Base-by-base conservation (phyloP, 2,888 invertebrate genomes). In the Adelphocoris suturalis region DNA sequence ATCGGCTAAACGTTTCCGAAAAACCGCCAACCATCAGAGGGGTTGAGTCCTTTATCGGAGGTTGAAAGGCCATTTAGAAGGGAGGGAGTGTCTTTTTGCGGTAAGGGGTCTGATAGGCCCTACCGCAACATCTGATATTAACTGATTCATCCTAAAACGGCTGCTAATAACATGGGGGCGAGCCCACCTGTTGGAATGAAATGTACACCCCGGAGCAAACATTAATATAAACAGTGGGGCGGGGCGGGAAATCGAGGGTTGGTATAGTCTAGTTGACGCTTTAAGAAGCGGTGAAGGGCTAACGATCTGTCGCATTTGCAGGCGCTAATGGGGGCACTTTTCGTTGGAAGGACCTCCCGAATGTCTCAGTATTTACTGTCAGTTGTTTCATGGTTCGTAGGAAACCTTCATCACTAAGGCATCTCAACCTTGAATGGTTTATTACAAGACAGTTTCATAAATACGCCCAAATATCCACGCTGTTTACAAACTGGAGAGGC, bases 131-230 rank as follows among this genome's bases (percentile, higher is more conserved):
- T 82, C 23, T 52, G 52, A 82, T 82, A 82, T 82, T 47, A 78
- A 82, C 82, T 82, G 82, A 82, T 82, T 82, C 82, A 82, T 52
- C 23, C 82, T 19, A 81, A 82, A 82, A 47, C 48, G 76, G 76
- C 81, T 3, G 82, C 82, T 82, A 82, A 82, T 82, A 82, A 82
- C 82, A 52, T 52, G 52, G 78, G 82, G 82, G 23, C 14, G 48
- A 14, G 23, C 2, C 82, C 82, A 82, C 82, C 82, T 82, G 82
- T 82, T 82, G 82, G 81, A 82, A 82, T 82, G 82, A 82, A 52
- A 82, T 82, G 82, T 82, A 52, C 52, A 82, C 82, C 3, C 47
- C 52, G n/a, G 5, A 48, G 82, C 52, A 81, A 81, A 81, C 81
- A 81, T 81, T n/a, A n/a, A n/a, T n/a, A n/a, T n/a, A n/a, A n/a